phyloP scores from a whole-genome alignment of 1,140 invertebrate species.

The Rhagoletis pomonella region DNA sequence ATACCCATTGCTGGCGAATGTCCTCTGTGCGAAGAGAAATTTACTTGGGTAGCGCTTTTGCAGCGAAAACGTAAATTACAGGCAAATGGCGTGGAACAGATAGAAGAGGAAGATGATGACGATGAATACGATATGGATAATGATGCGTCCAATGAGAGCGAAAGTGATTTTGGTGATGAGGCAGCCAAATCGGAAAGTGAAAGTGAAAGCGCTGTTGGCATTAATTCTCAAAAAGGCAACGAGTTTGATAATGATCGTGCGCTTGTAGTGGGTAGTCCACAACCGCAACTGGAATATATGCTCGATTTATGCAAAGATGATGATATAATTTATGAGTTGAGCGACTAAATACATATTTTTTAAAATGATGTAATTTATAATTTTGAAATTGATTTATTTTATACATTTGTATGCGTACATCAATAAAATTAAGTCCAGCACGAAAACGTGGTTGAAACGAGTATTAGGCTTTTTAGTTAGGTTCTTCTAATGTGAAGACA shows the following conservation, averaged over 20 bases:
- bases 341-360: slow-evolving; percentile 54
- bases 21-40: slow-evolving; percentile 80
- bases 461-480: no score
- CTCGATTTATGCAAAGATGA: not conserved
- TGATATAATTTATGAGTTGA: slow-evolving; percentile 54
- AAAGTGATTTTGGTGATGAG: not conserved
- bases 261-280: not conserved
- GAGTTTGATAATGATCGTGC: not conserved
- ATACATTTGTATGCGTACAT: no score
- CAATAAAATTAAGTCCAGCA: no score
- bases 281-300: no score
- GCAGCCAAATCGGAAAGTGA: not conserved
- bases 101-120: slow-evolving; percentile 45
- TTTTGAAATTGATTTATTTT: no score
- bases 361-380: no score
- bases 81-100: not conserved
- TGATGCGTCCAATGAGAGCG: slow-evolving; percentile 28
- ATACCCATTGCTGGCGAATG: slow-evolving; percentile 88
- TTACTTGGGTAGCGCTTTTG: slow-evolving; percentile 90
- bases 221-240: not conserved
- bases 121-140: slow-evolving; percentile 14
- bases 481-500: no score
- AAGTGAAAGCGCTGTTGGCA: not conserved
- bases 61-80: slow-evolving; percentile 60
- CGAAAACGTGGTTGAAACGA: no score